Base-by-base conservation (phyloP, 2,797 vertebrate species). In the Eospalax fontanierii region DNA sequence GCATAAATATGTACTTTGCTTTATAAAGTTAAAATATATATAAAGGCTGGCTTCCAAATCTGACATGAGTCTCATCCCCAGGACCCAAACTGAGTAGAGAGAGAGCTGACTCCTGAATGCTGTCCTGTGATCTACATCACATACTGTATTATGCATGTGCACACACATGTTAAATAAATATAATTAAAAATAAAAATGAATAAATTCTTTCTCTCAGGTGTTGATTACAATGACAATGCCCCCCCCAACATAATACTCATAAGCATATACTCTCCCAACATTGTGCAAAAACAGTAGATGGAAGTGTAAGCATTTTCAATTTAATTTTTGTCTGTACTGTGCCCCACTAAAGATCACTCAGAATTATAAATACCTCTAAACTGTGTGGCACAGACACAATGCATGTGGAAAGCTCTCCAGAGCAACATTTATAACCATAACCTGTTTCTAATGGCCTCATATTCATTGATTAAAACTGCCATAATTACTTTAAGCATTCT, bases 401-500 rank as follows among this genome's bases (percentile, higher is more conserved):
- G 14, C 38, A 50, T 18, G 9, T 35, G 28, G 6, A 38, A 76
- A 78, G 9, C 33, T 38, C 38, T 83, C 26, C 19, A 19, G 50
- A 91, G 24, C 19, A 87, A 57, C 4, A 54, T 71, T 61, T 79
- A 22, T 33, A 73, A 63, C 73, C 43, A 35, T 21, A 70, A 59
- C 66, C 79, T 59, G 38, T 33, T 90, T 89, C 76, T 46, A 76
- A 54, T 79, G 22, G 10, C 24, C 26, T 84, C 40, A 63, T 79
- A 28, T 85, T 73, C 9, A 59, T 33, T 65, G 30, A 40, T 3
- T 90, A 22, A 59, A 59, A 90, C 22, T 71, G 73, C 30, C 43
- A 81, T 87, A 87, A 50, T 43, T 63, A 65, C 76, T 38, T 79
- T 87, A 46, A 70, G 11, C 12, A 73, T 54, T 91, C 18, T 94